A percentile compares a stretch with the other conserved stretches of the same genome.
Evolutionary conservation across 2,888 invertebrate genomes (phyloP).

Genomic region (Noctua fimbriata): DNA sequence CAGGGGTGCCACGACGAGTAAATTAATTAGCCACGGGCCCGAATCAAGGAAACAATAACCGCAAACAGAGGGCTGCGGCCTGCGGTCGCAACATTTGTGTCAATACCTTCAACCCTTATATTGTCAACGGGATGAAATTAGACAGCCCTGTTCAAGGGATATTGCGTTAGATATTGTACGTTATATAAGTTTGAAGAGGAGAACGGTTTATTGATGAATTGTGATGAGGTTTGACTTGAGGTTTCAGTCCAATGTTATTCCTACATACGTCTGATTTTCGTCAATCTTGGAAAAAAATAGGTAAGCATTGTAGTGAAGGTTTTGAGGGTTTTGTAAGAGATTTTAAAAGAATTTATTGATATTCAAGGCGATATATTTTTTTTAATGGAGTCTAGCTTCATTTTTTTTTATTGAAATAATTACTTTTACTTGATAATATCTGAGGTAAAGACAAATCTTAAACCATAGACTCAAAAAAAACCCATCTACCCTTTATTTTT

Average conservation of each 20-base stretch:
- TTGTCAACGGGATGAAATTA: conserved; percentile 79
- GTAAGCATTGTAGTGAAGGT: background rate
- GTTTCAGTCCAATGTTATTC: background rate
- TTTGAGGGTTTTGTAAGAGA: no score
- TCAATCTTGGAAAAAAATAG: background rate
- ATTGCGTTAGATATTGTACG: conserved; percentile 71
- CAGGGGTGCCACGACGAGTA: conserved; percentile 74
- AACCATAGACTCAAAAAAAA: background rate
- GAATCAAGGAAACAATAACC: conserved; percentile 88
- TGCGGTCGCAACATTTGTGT: conserved; percentile 82
- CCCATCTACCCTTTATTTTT: background rate
- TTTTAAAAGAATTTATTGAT: no score
- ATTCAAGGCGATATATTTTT: background rate
- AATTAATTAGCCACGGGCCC: conserved; percentile 84
- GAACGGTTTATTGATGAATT: conserved; percentile 27
- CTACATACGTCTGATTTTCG: background rate
- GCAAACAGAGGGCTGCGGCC: conserved; percentile 85
- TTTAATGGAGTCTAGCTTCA: background rate
- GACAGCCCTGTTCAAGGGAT: conserved; percentile 64
- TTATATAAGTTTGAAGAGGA: conserved; percentile 60
- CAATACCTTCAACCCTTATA: conserved; percentile 84
- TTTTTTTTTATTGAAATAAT: background rate
- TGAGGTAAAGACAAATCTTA: background rate
- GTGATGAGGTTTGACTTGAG: conserved; percentile 6
- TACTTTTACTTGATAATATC: background rate